Conservation (phyloP, 2,113 vertebrate species). For the Psittacara wagleri region DNA sequence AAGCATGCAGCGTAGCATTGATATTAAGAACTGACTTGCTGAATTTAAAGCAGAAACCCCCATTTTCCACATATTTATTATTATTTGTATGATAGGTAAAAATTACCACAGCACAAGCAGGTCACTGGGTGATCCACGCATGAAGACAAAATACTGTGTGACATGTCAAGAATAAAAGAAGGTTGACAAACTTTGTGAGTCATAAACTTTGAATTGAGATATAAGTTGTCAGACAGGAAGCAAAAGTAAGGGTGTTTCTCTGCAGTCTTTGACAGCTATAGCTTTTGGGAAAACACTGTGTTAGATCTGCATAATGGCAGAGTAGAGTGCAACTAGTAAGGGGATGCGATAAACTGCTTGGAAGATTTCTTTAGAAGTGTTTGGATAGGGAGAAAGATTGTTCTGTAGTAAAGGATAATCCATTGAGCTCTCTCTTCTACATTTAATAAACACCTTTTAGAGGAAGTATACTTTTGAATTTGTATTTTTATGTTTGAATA, state of each 20-base stretch:
- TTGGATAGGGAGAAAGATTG: neutral
- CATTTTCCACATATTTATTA: neutral
- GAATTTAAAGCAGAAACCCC: neutral
- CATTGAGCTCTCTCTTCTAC: neutral
- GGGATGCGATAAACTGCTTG: neutral
- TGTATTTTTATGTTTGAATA: neutral
- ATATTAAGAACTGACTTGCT: neutral
- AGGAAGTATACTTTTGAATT: neutral
- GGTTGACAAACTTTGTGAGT: slow-evolving; percentile 5
- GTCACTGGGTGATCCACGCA: neutral
- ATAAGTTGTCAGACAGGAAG: slow-evolving; percentile 26
- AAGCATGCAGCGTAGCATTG: neutral
- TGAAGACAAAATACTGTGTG: neutral
- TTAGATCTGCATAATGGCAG: neutral
- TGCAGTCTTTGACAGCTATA: neutral
- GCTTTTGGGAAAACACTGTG: neutral
- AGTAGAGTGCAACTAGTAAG: neutral
- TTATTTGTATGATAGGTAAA: neutral
- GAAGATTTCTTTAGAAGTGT: neutral
- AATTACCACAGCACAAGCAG: neutral
- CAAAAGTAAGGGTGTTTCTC: slow-evolving; percentile 10
- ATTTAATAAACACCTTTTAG: neutral
- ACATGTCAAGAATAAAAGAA: slow-evolving; percentile 16
- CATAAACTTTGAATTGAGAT: neutral
- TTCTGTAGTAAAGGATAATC: neutral